Evolutionary conservation across 2,888 invertebrate genomes (phyloP).

Genomic region (Meandrusa payeni): DNA sequence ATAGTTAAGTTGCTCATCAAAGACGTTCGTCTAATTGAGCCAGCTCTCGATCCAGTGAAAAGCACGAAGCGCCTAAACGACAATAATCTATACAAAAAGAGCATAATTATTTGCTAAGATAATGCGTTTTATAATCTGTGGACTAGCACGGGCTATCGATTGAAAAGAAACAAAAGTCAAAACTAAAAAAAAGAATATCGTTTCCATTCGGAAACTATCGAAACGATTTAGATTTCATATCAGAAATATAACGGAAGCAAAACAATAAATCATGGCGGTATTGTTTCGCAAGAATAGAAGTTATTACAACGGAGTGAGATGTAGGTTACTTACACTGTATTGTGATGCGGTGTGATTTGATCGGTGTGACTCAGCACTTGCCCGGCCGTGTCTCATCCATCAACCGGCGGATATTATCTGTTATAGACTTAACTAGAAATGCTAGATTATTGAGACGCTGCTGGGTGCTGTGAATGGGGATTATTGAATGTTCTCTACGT

Average conservation of each 20-base stretch:
- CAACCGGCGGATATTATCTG: conserved; percentile 36
- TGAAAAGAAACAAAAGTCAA: too few relatives aligned
- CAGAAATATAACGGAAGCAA: conserved; percentile 6
- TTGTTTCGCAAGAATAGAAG: conserved; percentile 23
- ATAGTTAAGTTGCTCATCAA: too few relatives aligned
- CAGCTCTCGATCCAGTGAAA: too few relatives aligned
- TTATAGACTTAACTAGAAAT: conserved; percentile 37
- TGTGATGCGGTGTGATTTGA: conserved; percentile 43
- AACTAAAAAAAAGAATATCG: too few relatives aligned
- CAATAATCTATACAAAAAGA: too few relatives aligned
- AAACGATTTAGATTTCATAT: conserved; percentile 6
- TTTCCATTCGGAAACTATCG: background rate
- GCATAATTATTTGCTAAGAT: too few relatives aligned
- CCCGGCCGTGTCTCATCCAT: conserved; percentile 46
- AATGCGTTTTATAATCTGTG: too few relatives aligned
- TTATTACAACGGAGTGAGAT: conserved; percentile 23
- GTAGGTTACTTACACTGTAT: conserved; percentile 20
- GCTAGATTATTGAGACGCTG: conserved; percentile 19
- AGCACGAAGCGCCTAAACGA: too few relatives aligned
- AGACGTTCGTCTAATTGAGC: too few relatives aligned
- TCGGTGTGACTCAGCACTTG: conserved; percentile 49
- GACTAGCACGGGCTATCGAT: too few relatives aligned
- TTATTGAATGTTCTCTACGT: conserved; percentile 14
- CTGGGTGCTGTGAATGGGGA: conserved; percentile 7
- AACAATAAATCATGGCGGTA: conserved; percentile 19